These are phyloP conservation scores for Aplysia californica DNA, from an alignment of 1,140 invertebrate species.

Conservation along the genomic window DNA sequence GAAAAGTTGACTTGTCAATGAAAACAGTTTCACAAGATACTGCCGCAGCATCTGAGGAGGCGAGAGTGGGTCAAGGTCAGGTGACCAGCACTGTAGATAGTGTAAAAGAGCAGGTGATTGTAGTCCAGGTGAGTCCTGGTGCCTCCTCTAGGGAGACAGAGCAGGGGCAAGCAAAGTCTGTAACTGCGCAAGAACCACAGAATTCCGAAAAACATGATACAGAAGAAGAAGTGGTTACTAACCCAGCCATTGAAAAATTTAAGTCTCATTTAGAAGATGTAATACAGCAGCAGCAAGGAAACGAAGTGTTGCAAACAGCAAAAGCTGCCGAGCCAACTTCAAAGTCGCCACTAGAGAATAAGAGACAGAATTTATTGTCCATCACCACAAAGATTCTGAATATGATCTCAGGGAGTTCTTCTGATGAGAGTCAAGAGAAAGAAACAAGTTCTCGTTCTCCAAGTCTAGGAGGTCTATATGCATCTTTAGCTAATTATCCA, in stretches of 20 bases:
- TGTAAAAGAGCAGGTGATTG: no score
- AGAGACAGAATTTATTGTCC: conserved; percentile 15
- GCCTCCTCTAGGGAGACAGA: no score
- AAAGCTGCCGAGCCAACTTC: background rate
- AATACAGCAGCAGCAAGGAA: background rate
- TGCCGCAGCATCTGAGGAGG: no score
- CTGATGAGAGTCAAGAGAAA: conserved; percentile 44
- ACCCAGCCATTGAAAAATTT: conserved; percentile 8
- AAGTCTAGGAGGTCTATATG: conserved; percentile 74
- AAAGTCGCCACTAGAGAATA: background rate
- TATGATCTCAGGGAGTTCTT: conserved; percentile 9
- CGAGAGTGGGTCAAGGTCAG: no score
- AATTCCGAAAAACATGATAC: background rate
- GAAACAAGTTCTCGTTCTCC: conserved; percentile 61
- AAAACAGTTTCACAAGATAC: no score
- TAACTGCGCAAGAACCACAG: background rate
- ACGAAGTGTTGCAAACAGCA: conserved; percentile 10
- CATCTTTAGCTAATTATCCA: conserved; percentile 70
- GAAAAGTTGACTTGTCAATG: no score
- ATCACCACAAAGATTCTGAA: conserved; percentile 31
- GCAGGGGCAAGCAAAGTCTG: no score
- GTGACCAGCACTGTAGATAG: no score
- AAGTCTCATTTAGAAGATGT: background rate
- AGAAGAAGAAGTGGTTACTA: background rate
- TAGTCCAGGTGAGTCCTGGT: no score